phyloP scores from a whole-genome alignment of 1,140 invertebrate species.

The fruit fly (Drosophila melanogaster) region DNA sequence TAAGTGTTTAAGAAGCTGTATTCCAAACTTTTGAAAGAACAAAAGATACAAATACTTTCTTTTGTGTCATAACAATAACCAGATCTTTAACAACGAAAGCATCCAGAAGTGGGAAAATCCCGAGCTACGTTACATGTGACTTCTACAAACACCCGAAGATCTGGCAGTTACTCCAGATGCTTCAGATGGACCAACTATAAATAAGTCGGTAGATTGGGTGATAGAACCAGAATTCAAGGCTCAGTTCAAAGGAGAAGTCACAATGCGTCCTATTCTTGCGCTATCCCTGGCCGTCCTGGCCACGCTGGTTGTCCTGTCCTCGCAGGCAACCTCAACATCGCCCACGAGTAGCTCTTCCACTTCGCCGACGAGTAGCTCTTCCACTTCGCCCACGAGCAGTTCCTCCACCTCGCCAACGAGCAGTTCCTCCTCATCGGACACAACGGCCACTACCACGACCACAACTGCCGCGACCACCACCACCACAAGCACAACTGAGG shows the following conservation, averaged over 20 bases:
- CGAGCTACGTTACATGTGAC: neutral
- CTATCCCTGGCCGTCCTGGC: neutral
- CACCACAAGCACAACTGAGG: neutral
- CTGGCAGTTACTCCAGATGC: neutral
- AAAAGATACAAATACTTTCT: too few species aligned
- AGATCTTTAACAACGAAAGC: neutral
- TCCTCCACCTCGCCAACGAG: neutral
- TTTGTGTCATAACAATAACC: neutral
- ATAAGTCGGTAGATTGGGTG: neutral
- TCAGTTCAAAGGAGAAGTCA: neutral
- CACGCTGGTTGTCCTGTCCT: neutral
- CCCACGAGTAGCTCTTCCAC: neutral
- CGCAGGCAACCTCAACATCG: neutral
- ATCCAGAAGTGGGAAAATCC: neutral
- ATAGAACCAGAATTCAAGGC: neutral
- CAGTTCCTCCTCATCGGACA: neutral
- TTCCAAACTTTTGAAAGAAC: too few species aligned
- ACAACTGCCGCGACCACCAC: neutral
- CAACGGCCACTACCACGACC: neutral
- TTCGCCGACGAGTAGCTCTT: neutral
- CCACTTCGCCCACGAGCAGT: neutral
- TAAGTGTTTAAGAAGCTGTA: too few species aligned
- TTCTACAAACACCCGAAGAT: neutral
- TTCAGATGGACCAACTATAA: neutral
- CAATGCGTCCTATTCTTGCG: constrained; percentile 1